Evolutionary conservation across 2,888 invertebrate species (phyloP).

Genomic region (Hypselothyrea guttata): DNA sequence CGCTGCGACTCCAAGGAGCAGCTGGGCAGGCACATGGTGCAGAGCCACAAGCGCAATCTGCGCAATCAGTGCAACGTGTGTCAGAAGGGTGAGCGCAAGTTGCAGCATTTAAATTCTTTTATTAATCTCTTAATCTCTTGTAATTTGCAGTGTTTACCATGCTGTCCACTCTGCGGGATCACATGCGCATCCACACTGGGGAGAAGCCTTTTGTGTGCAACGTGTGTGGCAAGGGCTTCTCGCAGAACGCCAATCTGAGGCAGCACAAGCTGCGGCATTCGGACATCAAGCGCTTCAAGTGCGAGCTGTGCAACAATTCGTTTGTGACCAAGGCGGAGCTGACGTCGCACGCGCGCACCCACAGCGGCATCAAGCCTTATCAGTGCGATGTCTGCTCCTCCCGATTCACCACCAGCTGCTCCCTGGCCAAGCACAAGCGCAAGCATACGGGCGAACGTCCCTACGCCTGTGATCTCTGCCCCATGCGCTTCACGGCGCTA

Average conservation of each 20-base stretch:
- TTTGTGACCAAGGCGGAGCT: constrained; percentile 83
- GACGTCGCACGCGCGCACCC: constrained; percentile 84
- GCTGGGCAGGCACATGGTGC: constrained; percentile 83
- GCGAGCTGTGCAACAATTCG: constrained; percentile 82
- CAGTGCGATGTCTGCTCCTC: constrained; percentile 84
- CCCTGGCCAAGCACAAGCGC: constrained; percentile 84
- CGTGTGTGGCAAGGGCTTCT: constrained; percentile 85
- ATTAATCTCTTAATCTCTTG: neutral
- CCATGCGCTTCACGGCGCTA: constrained; percentile 84
- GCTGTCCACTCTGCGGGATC: constrained; percentile 85
- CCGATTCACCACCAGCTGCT: constrained; percentile 85
- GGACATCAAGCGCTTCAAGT: constrained; percentile 82
- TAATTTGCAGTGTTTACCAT: constrained; percentile 82
- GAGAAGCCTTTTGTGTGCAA: constrained; percentile 85
- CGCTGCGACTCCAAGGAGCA: constrained; percentile 82
- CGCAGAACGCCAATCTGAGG: constrained; percentile 85
- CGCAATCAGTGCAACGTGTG: constrained; percentile 83
- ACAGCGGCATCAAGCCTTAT: constrained; percentile 85
- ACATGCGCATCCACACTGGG: constrained; percentile 84
- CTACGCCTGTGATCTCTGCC: constrained; percentile 85
- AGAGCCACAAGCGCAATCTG: constrained; percentile 82
- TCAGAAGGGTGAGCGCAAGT: constrained; percentile 69
- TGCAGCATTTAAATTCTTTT: neutral
- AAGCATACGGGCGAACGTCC: constrained; percentile 85
- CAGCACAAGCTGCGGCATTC: constrained; percentile 85